Percentiles rank a stretch among this genome's conserved stretches.
Evolutionary conservation across 1,140 invertebrate genomes (phyloP).

Genomic region (Littorina saxatilis): DNA sequence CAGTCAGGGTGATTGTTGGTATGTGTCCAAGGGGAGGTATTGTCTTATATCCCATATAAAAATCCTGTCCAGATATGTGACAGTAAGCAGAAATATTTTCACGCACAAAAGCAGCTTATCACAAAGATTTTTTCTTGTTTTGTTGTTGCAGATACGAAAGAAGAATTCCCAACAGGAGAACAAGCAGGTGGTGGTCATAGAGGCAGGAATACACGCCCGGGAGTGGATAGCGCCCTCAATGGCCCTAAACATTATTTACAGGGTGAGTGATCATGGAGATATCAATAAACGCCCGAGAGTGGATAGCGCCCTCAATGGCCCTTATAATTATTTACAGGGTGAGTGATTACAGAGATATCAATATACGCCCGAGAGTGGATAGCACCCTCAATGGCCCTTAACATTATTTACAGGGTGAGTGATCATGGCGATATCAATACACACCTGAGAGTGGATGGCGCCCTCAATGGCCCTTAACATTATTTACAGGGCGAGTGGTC

Average conservation of each 20-base stretch:
- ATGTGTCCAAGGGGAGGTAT: too few relatives aligned
- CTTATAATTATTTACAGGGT: conserved; percentile 75
- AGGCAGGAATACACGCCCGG: conserved; percentile 75
- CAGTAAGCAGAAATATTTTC: too few relatives aligned
- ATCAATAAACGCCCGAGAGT: conserved; percentile 77
- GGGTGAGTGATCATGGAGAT: conserved; percentile 67
- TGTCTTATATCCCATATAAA: too few relatives aligned
- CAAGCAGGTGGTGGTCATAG: conserved; percentile 56
- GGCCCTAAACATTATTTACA: conserved; percentile 74
- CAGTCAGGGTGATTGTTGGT: too few relatives aligned
- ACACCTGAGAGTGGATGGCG: conserved; percentile 77
- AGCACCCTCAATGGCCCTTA: conserved; percentile 73
- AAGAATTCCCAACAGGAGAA: conserved; percentile 27
- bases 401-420: conserved; percentile 73
- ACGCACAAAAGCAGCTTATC: too few relatives aligned
- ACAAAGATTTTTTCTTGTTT: too few relatives aligned
- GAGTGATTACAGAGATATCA: conserved; percentile 62
- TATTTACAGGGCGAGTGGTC: conserved; percentile 68
- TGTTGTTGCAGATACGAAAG: not conserved
- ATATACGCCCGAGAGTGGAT: conserved; percentile 78
- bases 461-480: conserved; percentile 75
- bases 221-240: conserved; percentile 77
- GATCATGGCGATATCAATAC: conserved; percentile 71
- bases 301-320: conserved; percentile 75
- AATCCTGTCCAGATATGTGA: too few relatives aligned